Percentiles rank a stretch among this genome's conserved stretches.
Evolutionary conservation across 1,140 invertebrate genomes (phyloP).

Genomic region (Hormaphis cornu): DNA sequence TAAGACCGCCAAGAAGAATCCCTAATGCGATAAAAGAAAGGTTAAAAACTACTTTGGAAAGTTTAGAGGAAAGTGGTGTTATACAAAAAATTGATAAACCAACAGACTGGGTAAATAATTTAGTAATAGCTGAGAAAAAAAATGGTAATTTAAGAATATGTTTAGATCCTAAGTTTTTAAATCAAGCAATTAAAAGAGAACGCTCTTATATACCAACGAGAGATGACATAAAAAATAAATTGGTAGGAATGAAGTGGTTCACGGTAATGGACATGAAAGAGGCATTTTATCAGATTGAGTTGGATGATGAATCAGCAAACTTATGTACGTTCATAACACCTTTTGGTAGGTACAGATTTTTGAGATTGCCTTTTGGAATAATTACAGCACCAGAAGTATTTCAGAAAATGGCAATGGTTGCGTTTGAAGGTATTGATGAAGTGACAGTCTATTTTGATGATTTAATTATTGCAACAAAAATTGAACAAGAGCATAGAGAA

Average conservation of each 20-base stretch:
- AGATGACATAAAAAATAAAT: slow-evolving; percentile 30
- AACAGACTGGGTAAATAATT: slow-evolving; percentile 41
- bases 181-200: slow-evolving; percentile 31
- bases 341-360: slow-evolving; percentile 5
- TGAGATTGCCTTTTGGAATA: slow-evolving; percentile 37
- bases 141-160: slow-evolving; percentile 41
- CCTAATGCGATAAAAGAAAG: slow-evolving; percentile 34
- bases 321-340: background rate
- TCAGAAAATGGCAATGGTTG: background rate
- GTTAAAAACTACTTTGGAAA: slow-evolving; percentile 35
- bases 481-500: slow-evolving; percentile 39
- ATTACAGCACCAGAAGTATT: background rate
- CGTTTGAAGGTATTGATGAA: background rate
- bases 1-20: slow-evolving; percentile 34
- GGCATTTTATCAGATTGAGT: slow-evolving; percentile 38
- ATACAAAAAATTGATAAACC: slow-evolving; percentile 34
- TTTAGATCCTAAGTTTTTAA: slow-evolving; percentile 40
- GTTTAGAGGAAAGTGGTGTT: slow-evolving; percentile 33
- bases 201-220: slow-evolving; percentile 28
- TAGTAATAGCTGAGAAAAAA: slow-evolving; percentile 41
- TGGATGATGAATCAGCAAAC: background rate
- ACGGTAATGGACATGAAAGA: slow-evolving; percentile 31
- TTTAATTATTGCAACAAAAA: slow-evolving; percentile 37
- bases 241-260: slow-evolving; percentile 32
- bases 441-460: slow-evolving; percentile 4